These are phyloP conservation scores for Drosophila emarginata DNA, from an alignment of 2,888 invertebrate species.

Conservation along the genomic window DNA sequence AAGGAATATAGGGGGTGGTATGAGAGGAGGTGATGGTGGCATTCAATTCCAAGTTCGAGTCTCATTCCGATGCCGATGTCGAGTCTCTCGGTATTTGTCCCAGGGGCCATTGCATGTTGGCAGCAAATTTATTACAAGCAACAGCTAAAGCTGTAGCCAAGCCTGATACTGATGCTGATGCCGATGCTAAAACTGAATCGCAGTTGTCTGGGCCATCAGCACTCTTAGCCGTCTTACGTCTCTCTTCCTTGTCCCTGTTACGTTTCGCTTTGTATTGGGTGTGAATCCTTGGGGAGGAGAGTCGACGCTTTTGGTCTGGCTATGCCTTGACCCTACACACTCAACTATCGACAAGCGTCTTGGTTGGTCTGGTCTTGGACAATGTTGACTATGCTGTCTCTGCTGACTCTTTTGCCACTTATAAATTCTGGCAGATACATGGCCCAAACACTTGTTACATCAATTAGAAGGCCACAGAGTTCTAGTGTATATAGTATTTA, in stretches of 20 bases:
- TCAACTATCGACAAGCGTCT: slow-evolving; percentile 70
- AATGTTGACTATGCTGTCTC: slow-evolving; percentile 59
- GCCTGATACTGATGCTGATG: slow-evolving; percentile 15
- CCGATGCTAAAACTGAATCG: slow-evolving; percentile 22
- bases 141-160: slow-evolving; percentile 51
- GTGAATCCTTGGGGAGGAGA: slow-evolving; percentile 56
- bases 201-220: slow-evolving; percentile 73
- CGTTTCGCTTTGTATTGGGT: slow-evolving; percentile 71
- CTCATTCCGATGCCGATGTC: slow-evolving; percentile 24
- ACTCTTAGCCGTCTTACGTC: slow-evolving; percentile 49
- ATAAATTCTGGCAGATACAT: slow-evolving; percentile 78
- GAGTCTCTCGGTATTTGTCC: slow-evolving; percentile 69
- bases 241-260: slow-evolving; percentile 33
- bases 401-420: slow-evolving; percentile 73
- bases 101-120: slow-evolving; percentile 74
- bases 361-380: slow-evolving; percentile 50
- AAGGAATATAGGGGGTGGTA: not conserved
- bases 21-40: not conserved
- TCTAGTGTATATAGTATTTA: slow-evolving; percentile 27
- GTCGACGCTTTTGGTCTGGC: not conserved
- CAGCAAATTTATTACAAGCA: slow-evolving; percentile 77
- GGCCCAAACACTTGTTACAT: slow-evolving; percentile 81
- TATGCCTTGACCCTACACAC: slow-evolving; percentile 38
- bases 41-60: slow-evolving; percentile 1
- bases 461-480: slow-evolving; percentile 77